Conservation (phyloP, 2,113 vertebrate species). For the Epinephelus cyanopodus region DNA sequence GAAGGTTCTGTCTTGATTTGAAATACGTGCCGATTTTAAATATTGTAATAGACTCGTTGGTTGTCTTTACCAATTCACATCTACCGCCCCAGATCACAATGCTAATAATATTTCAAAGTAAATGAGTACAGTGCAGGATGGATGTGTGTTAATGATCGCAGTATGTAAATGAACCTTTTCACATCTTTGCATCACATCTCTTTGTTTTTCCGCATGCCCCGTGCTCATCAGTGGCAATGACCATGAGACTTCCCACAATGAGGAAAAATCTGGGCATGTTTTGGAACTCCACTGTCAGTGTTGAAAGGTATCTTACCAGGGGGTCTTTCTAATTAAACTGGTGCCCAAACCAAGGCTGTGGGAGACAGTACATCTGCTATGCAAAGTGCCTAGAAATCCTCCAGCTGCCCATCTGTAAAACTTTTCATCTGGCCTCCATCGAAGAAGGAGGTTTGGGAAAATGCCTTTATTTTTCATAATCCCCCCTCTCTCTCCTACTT, state of each 20-base stretch:
- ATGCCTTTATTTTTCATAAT: slow-evolving; percentile 85
- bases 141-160: slow-evolving; percentile 62
- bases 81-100: slow-evolving; percentile 37
- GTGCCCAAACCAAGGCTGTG: slow-evolving; percentile 69
- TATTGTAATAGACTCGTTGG: slow-evolving; percentile 1
- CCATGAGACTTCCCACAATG: slow-evolving; percentile 67
- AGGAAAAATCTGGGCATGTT: slow-evolving; percentile 68
- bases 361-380: slow-evolving; percentile 72
- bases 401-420: slow-evolving; percentile 78
- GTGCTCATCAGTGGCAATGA: slow-evolving; percentile 67
- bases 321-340: slow-evolving; percentile 85
- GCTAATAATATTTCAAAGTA: slow-evolving; percentile 51
- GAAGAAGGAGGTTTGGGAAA: slow-evolving; percentile 70
- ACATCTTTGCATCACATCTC: slow-evolving; percentile 60
- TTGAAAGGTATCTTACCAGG: slow-evolving; percentile 77
- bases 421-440: slow-evolving; percentile 78
- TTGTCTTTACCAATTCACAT: slow-evolving; percentile 26
- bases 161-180: slow-evolving; percentile 73
- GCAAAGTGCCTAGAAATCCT: slow-evolving; percentile 73
- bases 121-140: slow-evolving; percentile 47
- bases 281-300: slow-evolving; percentile 67
- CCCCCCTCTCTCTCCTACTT: slow-evolving; percentile 72
- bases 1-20: not conserved
- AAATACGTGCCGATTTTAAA: slow-evolving; percentile 9
- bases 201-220: slow-evolving; percentile 56